Evolutionary conservation across 2,797 vertebrate genomes (phyloP), one percentile per base, ranked within the genome.

Genomic region (Cynodonichthys magdalenae): DNA sequence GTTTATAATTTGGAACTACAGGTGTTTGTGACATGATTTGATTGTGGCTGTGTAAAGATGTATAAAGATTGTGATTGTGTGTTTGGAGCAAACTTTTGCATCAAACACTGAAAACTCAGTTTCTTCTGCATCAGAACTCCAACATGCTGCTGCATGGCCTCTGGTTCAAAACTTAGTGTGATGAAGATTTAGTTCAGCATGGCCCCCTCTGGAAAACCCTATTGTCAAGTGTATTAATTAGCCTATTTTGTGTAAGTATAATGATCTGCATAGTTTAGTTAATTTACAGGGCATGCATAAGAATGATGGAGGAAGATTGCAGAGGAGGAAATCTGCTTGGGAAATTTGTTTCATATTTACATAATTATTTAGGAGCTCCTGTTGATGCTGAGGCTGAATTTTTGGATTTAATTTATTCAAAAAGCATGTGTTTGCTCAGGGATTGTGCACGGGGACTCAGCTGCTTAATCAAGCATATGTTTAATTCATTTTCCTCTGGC

Each of bases 171-270:
- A 74, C 79, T 78, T 74, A 68, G 53, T 83, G 80, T 75, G 84
- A 88, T 84, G 81, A 90, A 77, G 84, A 87, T 85, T 86, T 82
- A 89, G 82, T 79, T 86, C 83, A 85, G 78, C 83, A 80, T 64
- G 42, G 34, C 55, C 70, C 64, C 74, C 85, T 75, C 78, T 77
- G 82, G 78, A 83, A 83, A 83, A 82, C 64, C 29, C 76, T 85
- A 90, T 91, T 85, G 85, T 87, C 89, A 89, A 88, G 92, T 90
- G 90, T 92, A 90, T 92, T 92, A 90, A 92, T 93, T 91, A 92
- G 88, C 86, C 88, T 85, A 84, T 90, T 90, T 92, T 89, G 82
- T 90, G 86, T 88, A 89, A 89, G 82, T 90, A 83, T 90, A 89
- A 91, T 74, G 69, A 90, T 91, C 82, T 81, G 76, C 85, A 77